These are phyloP conservation scores for Drosophila oshimai DNA, from an alignment of 1,140 invertebrate genomes.

Conservation along the genomic window DNA sequence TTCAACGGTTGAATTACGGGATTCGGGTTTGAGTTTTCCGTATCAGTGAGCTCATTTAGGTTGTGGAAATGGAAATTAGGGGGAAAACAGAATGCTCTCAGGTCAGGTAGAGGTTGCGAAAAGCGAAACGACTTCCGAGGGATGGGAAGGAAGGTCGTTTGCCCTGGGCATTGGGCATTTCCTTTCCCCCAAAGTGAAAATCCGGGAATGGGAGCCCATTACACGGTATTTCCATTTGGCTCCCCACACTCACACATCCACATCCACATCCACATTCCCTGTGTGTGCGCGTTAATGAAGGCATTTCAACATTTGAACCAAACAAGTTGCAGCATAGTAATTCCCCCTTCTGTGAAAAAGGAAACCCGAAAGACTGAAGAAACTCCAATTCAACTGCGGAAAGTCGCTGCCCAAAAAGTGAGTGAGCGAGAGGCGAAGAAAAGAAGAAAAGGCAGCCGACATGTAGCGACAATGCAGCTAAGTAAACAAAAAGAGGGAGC, in stretches of 20 bases:
- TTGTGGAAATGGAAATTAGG: constrained; percentile 1
- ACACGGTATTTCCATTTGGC: constrained; percentile 55
- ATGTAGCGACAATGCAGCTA: constrained; percentile 57
- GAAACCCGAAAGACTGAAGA: constrained; percentile 39
- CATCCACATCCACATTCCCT: too few species aligned
- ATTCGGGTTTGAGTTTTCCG: constrained; percentile 27
- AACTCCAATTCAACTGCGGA: constrained; percentile 37
- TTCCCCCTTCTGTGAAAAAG: constrained; percentile 19
- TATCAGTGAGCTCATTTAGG: constrained; percentile 31
- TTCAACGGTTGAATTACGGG: constrained; percentile 29
- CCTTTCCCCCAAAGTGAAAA: constrained; percentile 3
- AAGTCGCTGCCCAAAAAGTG: constrained; percentile 55
- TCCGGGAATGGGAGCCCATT: constrained; percentile 25
- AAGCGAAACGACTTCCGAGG: constrained; percentile 10
- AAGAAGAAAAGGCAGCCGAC: constrained; percentile 24
- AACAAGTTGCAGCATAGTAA: constrained; percentile 57
- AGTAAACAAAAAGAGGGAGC: constrained; percentile 59
- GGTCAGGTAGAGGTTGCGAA: constrained; percentile 54
- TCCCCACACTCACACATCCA: constrained; percentile 9
- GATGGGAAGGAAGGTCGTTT: constrained; percentile 41
- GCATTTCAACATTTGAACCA: constrained; percentile 59
- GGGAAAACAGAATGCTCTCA: constrained; percentile 1
- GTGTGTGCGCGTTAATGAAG: constrained; percentile 60
- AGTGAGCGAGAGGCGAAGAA: not conserved
- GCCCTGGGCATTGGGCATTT: constrained; percentile 19